These are phyloP conservation scores for Psittacara wagleri DNA, from an alignment of 2,113 vertebrate species.

Conservation along the genomic window DNA sequence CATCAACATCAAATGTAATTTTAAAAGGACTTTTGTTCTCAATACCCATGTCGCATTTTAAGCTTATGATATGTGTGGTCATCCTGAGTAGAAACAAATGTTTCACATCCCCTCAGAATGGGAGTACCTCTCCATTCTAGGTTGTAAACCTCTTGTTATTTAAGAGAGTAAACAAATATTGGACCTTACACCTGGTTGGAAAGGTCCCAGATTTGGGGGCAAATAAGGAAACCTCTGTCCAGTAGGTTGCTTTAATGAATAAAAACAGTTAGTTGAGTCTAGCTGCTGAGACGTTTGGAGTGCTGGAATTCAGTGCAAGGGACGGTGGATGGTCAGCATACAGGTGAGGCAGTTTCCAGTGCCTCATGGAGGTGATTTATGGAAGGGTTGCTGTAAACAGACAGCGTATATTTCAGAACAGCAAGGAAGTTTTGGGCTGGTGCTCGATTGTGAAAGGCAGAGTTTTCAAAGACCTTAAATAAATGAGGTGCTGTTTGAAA, in stretches of 20 bases:
- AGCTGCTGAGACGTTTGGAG: neutral
- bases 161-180: conserved; percentile 22
- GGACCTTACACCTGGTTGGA: conserved; percentile 29
- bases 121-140: neutral
- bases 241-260: neutral
- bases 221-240: conserved; percentile 42
- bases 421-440: neutral
- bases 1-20: neutral
- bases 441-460: conserved; percentile 8
- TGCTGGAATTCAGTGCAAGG: conserved; percentile 5
- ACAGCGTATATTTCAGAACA: neutral
- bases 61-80: neutral
- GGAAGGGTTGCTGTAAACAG: neutral
- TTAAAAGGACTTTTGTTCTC: conserved; percentile 2
- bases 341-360: conserved; percentile 18
- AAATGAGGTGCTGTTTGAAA: conserved; percentile 38
- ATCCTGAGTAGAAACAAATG: neutral
- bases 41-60: neutral
- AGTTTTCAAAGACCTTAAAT: conserved; percentile 20
- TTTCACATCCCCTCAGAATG: neutral
- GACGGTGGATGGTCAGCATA: neutral
- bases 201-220: neutral
- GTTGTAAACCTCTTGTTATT: conserved; percentile 3
- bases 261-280: neutral
- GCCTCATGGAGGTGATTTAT: conserved; percentile 10